Evolutionary conservation across 2,797 vertebrate species (phyloP), one percentile per base, ranked within the genome.

Genomic region (Tiaroga cobitis): DNA sequence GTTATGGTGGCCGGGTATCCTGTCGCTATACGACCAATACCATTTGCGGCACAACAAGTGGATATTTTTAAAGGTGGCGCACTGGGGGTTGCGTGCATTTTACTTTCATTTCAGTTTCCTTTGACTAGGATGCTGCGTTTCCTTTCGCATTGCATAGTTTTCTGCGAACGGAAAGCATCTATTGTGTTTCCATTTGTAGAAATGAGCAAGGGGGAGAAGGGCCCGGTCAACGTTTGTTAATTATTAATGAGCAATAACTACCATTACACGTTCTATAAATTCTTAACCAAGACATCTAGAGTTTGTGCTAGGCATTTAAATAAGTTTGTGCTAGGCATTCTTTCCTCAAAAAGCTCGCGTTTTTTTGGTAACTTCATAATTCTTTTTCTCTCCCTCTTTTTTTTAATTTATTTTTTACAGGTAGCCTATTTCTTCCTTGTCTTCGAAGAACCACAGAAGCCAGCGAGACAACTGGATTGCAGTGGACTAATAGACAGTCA

Each of bases 81-180:
- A 43, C 39, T 85, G 91, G 87, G 91, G 88, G 88, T 85, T 89
- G 83, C 87, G 86, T 91, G 82, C 86, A 81, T 84, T 85, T 90
- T 91, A 91, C 90, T 91, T 92, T 89, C 86, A 87, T 89, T 91
- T 91, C 88, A 80, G 82, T 87, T 84, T 89, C 84, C 84, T 85
- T 85, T 61, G 87, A 77, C 81, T 91, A 94, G 94, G 94, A 95
- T 93, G 93, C 93, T 84, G 70, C 70, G 90, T 84, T 95, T 95
- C 94, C 95, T 95, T 92, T 91, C 61, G 69, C 89, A 82, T 65
- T 76, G 85, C 85, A 88, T 70, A 78, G 75, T 87, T 87, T 89
- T 94, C 92, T 94, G 93, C 90, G 91, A 93, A 94, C 93, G 94
- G 95, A 94, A 95, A 95, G 90, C 92, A 73, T 90, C 92, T 88